Evolutionary conservation across 2,888 invertebrate species (phyloP).

Genomic region (Onchidella celtica): DNA sequence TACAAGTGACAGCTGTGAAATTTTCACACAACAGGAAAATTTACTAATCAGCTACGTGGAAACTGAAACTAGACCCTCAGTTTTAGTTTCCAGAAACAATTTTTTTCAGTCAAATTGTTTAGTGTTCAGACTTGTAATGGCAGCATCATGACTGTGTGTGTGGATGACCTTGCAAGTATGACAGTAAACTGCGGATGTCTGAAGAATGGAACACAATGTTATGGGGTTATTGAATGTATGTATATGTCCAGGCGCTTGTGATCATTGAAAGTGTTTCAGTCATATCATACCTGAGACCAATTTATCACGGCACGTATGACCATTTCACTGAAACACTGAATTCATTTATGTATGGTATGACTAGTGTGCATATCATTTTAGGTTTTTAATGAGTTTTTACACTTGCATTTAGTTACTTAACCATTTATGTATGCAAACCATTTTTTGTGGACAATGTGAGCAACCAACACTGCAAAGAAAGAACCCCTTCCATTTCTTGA

Average conservation of each 20-base stretch:
- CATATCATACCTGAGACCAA: neutral
- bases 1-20: no score
- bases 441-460: conserved; percentile 38
- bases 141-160: no score
- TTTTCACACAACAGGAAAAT: no score
- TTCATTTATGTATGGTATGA: neutral
- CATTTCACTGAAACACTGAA: neutral
- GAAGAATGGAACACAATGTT: no score
- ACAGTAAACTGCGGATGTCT: no score
- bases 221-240: neutral
- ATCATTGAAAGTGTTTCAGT: neutral
- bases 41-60: neutral
- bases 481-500: neutral
- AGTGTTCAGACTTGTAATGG: no score
- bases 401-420: conserved; percentile 18
- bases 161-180: no score
- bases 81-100: neutral
- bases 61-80: neutral
- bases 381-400: neutral
- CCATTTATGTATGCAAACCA: neutral
- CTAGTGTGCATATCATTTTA: neutral
- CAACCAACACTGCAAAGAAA: conserved; percentile 49
- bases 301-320: conserved; percentile 11
- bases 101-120: no score
- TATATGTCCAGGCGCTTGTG: neutral